These are phyloP conservation scores for Cryptoleucopteryx plumbea DNA, from an alignment of 2,113 vertebrate genomes.

Conservation along the genomic window DNA sequence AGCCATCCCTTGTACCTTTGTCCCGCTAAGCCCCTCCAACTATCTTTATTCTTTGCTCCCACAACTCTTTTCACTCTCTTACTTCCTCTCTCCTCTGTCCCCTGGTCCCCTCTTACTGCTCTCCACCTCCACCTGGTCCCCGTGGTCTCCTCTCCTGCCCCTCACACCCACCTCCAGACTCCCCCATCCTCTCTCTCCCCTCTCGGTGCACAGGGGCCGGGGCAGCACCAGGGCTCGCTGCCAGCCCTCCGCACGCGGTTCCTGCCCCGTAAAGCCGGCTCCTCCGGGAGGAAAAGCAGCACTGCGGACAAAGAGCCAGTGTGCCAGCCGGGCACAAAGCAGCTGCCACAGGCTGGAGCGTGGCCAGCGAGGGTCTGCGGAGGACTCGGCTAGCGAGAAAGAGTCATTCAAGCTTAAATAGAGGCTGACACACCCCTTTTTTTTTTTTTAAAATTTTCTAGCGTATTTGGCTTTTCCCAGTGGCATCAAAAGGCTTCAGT, in stretches of 20 bases:
- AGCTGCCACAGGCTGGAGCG: neutral
- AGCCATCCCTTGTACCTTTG: neutral
- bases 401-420: neutral
- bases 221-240: neutral
- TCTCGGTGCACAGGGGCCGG: fast-evolving
- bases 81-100: neutral
- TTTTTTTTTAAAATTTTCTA: neutral
- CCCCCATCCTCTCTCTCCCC: neutral
- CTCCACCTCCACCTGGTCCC: neutral
- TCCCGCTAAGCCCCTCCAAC: neutral
- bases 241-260: neutral
- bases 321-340: neutral
- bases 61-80: neutral
- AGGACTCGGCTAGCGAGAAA: neutral
- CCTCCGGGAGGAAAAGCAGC: neutral
- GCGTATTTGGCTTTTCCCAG: neutral
- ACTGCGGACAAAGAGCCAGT: neutral
- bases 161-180: neutral
- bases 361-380: fast-evolving
- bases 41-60: neutral
- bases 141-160: neutral
- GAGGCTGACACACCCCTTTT: neutral
- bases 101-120: neutral
- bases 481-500: neutral
- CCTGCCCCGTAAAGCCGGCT: neutral